Base-by-base conservation (phyloP, 2,113 vertebrate species). In the Mungos mungo region DNA sequence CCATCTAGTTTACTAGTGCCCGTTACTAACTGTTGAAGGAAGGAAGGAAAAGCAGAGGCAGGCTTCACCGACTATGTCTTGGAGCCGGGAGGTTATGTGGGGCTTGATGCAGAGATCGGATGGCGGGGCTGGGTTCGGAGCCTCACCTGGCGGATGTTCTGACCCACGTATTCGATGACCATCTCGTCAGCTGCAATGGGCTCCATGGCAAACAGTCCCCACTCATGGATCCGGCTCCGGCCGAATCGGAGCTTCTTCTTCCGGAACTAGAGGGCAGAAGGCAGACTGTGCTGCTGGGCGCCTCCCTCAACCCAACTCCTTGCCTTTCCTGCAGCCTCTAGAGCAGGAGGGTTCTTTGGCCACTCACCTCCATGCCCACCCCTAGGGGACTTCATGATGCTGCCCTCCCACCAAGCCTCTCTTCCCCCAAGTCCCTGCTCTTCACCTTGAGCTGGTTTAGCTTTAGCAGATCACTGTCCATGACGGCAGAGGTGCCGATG, bases 131-230 rank as follows among this genome's bases (percentile, higher is more conserved):
- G 27, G 35, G 60, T 13, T 1, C 7, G 3, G 5, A 23, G 33
- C 74, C 93, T 60, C 95, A 99, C 99, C 99, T 99, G 99, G 97
- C 99, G 98, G 98, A 99, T 99, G 98, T 99, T 99, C 97, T 99
- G 99, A 76, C 99, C 99, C 98, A 99, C 99, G 0, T 99, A 99
- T 96, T 99, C 99, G 3, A 99, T 99, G 98, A 99, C 99, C 99
- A 99, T 99, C 98, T 99, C 99, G 0, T 99, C 99, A 0, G 99
- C 99, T 0, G 99, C 99, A 0, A 99, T 99, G 80, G 99, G 99
- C 97, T 99, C 99, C 99, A 99, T 99, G 97, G 99, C 99, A 35
- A 99, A 99, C 79, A 99, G 98, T 1, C 99, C 99, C 99, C 99
- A 99, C 97, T 99, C 99, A 0, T 99, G 99, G 98, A 99, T 99